Evolutionary conservation across 1,140 invertebrate species (phyloP), one percentile per base, ranked within the genome.

Genomic region (Drosophila teissieri): DNA sequence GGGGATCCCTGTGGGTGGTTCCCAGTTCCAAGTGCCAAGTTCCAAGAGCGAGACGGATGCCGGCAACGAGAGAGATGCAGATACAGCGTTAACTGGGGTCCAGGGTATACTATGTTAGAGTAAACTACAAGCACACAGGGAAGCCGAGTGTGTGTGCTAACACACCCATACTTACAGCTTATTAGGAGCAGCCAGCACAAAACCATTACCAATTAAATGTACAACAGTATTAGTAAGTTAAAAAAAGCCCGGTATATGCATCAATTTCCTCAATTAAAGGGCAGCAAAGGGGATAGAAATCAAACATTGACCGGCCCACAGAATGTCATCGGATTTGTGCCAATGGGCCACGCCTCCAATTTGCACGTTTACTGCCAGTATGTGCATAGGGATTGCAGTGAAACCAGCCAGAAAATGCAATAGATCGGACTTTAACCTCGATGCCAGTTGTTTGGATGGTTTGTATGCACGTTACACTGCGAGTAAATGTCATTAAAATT

Each of bases 1-100:
- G 95, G 39, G 96, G 96, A 86, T 98, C 96, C 65, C 96, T 97
- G 91, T 49, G 82, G 72, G 82, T 54, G 54, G 72, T 42, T 27
- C 19, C 19, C 1, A 19, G 72, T 42, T 27, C 19, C 19, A 19
- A 19, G 19, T 2, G 2, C 19, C 19, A 19, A 19, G 19, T 19
- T 27, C 34, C 56, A 15, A 48, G 22, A 40, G 24, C 8, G 34
- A 55, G 63, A 49, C 34, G 56, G 42, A 27, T 17, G 53, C 36
- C 56, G 55, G 24, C 44, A 64, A 78, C 8, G 52, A 63, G 46
- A 64, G 19, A 63, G 24, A 53, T 8, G 31, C 14, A 70, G 22
- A 57, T 7, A 42, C 39, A 58, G 24, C 19, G 31, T 51, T 77
- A 52, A 77, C 49, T 37, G 46, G 31, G 40, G 40, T 22, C 34